phyloP scores from a whole-genome alignment of 2,797 vertebrate species.

The Nothura maculosa region DNA sequence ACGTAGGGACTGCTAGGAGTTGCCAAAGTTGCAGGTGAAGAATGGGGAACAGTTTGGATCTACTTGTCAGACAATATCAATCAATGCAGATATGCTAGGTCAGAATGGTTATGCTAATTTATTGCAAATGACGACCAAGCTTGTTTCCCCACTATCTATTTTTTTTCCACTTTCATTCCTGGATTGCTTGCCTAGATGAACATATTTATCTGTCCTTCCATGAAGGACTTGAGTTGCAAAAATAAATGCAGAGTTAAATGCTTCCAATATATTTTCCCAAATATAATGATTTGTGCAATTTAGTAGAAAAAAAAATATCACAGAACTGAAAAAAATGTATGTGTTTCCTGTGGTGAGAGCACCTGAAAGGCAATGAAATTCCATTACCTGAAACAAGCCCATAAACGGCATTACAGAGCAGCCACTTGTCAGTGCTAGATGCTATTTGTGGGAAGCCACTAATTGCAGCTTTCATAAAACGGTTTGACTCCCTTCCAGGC shows the following conservation, averaged over 20 bases:
- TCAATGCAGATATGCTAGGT: neutral
- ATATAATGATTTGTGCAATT: conserved; percentile 51
- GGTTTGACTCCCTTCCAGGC: conserved; percentile 76
- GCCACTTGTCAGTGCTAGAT: conserved; percentile 64
- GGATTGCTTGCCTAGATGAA: neutral
- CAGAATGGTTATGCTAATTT: neutral
- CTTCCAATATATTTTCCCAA: conserved; percentile 63
- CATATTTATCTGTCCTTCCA: conserved; percentile 1
- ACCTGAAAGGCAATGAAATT: conserved; percentile 61
- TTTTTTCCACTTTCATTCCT: neutral
- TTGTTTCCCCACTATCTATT: neutral
- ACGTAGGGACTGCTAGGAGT: neutral
- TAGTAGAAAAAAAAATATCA: conserved; percentile 34
- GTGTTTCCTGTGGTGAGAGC: conserved; percentile 54
- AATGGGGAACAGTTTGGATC: neutral
- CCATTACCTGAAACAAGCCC: conserved; percentile 55
- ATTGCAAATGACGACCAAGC: neutral
- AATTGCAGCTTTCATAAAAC: conserved; percentile 77
- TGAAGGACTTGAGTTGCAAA: conserved; percentile 8
- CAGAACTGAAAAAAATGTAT: conserved; percentile 57
- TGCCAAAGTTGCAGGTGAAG: neutral
- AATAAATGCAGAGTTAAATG: conserved; percentile 41
- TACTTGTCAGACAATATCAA: neutral
- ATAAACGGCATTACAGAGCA: conserved; percentile 64
- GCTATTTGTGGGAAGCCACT: conserved; percentile 82